These are phyloP conservation scores for Alloplasta piceator DNA, from an alignment of 2,888 invertebrate genomes.

Conservation along the genomic window DNA sequence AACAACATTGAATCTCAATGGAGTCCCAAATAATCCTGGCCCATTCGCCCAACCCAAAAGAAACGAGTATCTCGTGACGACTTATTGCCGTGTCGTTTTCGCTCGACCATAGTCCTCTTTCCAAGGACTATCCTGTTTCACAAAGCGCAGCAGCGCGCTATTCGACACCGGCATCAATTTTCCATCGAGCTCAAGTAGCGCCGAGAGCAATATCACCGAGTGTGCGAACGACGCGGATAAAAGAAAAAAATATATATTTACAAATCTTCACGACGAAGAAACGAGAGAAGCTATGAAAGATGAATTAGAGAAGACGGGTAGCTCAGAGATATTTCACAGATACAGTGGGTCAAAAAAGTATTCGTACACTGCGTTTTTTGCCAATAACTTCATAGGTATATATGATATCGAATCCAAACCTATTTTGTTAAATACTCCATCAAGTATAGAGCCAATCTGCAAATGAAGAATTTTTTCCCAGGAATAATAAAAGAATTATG, in stretches of 20 bases:
- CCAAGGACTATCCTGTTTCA: slow-evolving; percentile 55
- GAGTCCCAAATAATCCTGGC: background rate
- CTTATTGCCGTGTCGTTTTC: slow-evolving; percentile 59
- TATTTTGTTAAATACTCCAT: no score
- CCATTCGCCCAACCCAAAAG: background rate
- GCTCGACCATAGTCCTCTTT: slow-evolving; percentile 41
- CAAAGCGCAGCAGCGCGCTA: slow-evolving; percentile 58
- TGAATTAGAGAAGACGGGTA: slow-evolving; percentile 12
- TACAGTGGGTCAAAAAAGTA: no score
- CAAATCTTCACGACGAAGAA: slow-evolving; percentile 19
- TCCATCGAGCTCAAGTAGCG: slow-evolving; percentile 50
- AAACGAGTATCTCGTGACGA: slow-evolving; percentile 58
- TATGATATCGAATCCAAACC: no score
- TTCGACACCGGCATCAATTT: slow-evolving; percentile 67
- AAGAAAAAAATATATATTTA: background rate
- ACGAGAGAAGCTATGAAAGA: slow-evolving; percentile 38
- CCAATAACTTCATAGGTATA: no score
- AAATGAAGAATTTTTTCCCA: no score
- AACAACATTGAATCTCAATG: background rate
- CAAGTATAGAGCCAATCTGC: no score
- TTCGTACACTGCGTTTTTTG: no score
- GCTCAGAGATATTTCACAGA: no score
- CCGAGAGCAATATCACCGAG: slow-evolving; percentile 15
- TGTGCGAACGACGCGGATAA: slow-evolving; percentile 34
- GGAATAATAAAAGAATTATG: no score